Conservation (phyloP, 2,888 invertebrate species). For the Sarcophaga subvicina region DNA sequence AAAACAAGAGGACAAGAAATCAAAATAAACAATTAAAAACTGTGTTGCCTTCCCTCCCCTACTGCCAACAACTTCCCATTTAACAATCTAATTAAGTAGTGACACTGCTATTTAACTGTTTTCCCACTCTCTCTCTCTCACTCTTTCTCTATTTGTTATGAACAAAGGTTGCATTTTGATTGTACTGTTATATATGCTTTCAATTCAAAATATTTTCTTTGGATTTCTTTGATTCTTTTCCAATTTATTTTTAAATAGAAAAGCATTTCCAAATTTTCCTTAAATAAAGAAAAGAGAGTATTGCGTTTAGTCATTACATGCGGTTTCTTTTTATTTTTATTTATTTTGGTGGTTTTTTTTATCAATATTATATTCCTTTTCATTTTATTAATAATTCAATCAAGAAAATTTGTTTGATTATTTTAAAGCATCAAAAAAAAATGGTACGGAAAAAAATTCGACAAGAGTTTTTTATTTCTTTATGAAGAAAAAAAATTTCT, state of each 20-base stretch:
- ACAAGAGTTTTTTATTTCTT: slow-evolving; percentile 74
- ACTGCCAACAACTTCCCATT: not conserved
- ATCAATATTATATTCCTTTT: slow-evolving; percentile 70
- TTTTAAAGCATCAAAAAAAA: slow-evolving; percentile 52
- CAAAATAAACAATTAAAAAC: slow-evolving; percentile 48
- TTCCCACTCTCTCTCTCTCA: not conserved
- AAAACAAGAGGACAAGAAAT: not conserved
- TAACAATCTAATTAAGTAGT: slow-evolving; percentile 32
- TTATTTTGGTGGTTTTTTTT: slow-evolving; percentile 72
- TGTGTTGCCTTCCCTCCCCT: slow-evolving; percentile 22
- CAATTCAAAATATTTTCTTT: not conserved
- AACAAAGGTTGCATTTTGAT: not conserved
- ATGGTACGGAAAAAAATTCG: slow-evolving; percentile 70
- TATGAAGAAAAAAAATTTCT: slow-evolving; percentile 29
- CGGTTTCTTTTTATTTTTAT: slow-evolving; percentile 63
- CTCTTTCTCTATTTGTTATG: not conserved
- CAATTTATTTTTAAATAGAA: slow-evolving; percentile 1
- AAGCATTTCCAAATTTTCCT: slow-evolving; percentile 8
- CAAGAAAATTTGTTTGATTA: slow-evolving; percentile 73
- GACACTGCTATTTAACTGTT: not conserved
- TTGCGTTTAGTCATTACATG: slow-evolving; percentile 47
- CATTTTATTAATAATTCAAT: slow-evolving; percentile 80
- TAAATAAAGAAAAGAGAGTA: slow-evolving; percentile 25
- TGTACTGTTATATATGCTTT: not conserved
- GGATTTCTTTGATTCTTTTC: not conserved